Conservation (phyloP, 2,888 invertebrate species). For the Cryptosula pallasiana region DNA sequence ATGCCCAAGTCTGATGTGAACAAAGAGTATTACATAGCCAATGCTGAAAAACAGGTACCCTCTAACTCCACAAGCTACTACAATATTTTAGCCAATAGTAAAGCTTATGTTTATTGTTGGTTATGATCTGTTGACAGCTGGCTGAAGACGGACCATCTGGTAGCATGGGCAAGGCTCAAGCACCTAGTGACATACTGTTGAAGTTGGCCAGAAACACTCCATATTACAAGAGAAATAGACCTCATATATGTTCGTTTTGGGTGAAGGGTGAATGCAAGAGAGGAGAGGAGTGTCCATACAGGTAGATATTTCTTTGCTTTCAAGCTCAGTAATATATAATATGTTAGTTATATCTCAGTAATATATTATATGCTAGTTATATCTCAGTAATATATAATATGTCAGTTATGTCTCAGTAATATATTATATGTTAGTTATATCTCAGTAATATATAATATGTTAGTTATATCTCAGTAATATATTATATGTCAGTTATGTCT, state of each 20-base stretch:
- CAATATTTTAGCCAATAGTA: too few species aligned
- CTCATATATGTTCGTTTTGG: conserved; percentile 95
- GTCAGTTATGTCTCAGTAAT: too few species aligned
- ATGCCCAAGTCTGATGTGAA: conserved; percentile 90
- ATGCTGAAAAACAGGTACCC: conserved; percentile 72
- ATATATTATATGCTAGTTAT: too few species aligned
- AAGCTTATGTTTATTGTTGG: not conserved
- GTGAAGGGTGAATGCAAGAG: conserved; percentile 95
- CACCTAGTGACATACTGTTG: conserved; percentile 72
- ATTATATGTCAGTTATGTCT: too few species aligned
- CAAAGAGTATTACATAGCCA: conserved; percentile 88
- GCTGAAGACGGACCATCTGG: conserved; percentile 49
- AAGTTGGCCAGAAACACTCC: conserved; percentile 86
- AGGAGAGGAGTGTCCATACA: conserved; percentile 92
- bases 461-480: too few species aligned
- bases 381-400: too few species aligned
- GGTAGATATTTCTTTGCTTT: conserved; percentile 36
- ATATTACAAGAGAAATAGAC: conserved; percentile 88
- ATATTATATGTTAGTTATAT: too few species aligned
- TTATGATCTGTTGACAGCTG: not conserved
- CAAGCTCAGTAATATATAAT: too few species aligned
- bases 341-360: too few species aligned
- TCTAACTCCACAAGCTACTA: not conserved
- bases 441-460: too few species aligned
- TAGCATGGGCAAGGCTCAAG: conserved; percentile 62